Evolutionary conservation across 2,888 invertebrate genomes (phyloP).

Genomic region (Cephus spinipes): DNA sequence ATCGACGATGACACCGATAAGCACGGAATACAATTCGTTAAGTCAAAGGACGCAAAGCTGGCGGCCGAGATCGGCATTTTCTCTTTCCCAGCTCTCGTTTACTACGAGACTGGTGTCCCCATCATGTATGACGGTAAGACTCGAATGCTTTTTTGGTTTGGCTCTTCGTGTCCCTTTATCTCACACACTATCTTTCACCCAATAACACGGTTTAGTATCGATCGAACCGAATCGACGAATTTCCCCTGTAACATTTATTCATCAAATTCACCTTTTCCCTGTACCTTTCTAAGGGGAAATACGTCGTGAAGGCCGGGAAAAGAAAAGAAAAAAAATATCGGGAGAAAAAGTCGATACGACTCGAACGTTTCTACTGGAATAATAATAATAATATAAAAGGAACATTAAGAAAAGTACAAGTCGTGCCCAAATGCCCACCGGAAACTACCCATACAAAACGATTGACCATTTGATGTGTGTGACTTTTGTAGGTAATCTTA

Average conservation of each 20-base stretch:
- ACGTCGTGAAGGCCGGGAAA: no score
- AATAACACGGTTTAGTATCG: no score
- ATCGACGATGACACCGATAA: slow-evolving; percentile 94
- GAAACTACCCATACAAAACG: background rate
- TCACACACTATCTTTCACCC: background rate
- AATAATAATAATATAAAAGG: no score
- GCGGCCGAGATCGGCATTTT: slow-evolving; percentile 93
- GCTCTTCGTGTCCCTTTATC: background rate
- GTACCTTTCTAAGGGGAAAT: no score
- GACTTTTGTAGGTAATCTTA: slow-evolving; percentile 88
- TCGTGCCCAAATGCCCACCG: background rate
- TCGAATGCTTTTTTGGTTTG: slow-evolving; percentile 24
- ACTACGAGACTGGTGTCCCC: slow-evolving; percentile 93
- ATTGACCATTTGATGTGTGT: slow-evolving; percentile 28
- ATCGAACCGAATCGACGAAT: no score
- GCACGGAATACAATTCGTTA: slow-evolving; percentile 93
- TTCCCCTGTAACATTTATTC: no score
- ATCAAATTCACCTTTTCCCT: no score
- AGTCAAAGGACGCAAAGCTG: slow-evolving; percentile 89
- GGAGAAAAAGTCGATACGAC: no score
- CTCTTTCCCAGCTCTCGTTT: slow-evolving; percentile 91
- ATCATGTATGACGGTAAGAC: slow-evolving; percentile 94
- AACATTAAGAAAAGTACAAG: no score
- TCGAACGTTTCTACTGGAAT: no score
- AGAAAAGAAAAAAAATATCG: no score